Base-by-base conservation (phyloP, 53 echinoderm and acorn worm genomes). In the Paracentrotus lividus region DNA sequence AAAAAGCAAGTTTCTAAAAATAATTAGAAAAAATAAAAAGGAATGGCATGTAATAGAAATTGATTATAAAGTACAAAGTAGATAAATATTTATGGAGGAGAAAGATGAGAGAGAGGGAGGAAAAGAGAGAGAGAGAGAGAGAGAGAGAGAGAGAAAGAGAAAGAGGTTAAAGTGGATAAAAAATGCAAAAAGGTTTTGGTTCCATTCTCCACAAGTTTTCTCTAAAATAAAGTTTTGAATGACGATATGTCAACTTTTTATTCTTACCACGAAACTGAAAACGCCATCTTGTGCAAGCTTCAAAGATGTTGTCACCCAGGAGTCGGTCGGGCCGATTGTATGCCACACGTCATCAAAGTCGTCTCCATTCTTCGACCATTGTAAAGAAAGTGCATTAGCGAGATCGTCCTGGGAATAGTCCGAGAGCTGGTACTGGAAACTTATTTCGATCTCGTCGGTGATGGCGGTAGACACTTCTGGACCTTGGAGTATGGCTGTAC, bases 381-480 rank as follows among this genome's bases (percentile, higher is more conserved):
- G 67, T 26, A 90, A 44, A 90, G 64, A 90, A 13, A 90, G 66
- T 23, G 90, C 24, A 90, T 90, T 66, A 13, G 13, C 8, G 18
- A 64, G n/a, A 36, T 64, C 44, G 26, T 27, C 45, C 0, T 61
- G 26, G 23, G 5, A 23, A 6, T 38, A 32, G 2, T 55, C 54
- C 27, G 58, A 88, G 58, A 88, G 88, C 49, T 65, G 90, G 47
- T 90, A 90, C 45, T 90, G 90, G 27, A 90, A 90, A 9, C 13
- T 66, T 1, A 90, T 36, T 42, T 64, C 42, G 66, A 90, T 42
- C n/a, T 23, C 44, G 90, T 90, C 66, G 90, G 27, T 90, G 65
- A 47, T 42, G 90, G 90, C 61, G 21, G 90, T 31, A 90, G 42
- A 23, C 66, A 90, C 51, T 40, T 42, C 51, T 24, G 24, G 65